Percentiles rank a stretch among this genome's conserved stretches.
phyloP scores from a whole-genome alignment of 2,113 vertebrate genomes.

The Vombatus ursinus region DNA sequence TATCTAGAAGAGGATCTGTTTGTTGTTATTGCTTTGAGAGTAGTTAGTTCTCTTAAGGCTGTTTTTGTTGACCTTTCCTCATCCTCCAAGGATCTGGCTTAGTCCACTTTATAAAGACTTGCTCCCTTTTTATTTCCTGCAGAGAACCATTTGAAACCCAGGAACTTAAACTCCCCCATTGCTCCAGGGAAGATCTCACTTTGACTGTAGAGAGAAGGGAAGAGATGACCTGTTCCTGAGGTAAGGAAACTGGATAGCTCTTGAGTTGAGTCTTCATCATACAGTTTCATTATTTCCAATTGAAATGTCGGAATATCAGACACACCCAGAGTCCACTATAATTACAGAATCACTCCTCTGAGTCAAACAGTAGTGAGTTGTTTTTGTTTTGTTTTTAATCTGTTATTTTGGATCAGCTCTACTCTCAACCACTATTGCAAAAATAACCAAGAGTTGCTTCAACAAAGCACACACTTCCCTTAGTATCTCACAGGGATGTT shows the following conservation, averaged over 20 bases:
- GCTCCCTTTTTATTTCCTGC: not conserved
- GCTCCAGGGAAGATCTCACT: conserved; percentile 11
- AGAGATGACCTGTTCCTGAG: not conserved
- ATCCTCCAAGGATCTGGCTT: not conserved
- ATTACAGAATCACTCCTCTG: conserved; percentile 19
- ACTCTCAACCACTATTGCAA: not conserved
- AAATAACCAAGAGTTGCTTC: not conserved
- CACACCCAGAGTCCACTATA: not conserved
- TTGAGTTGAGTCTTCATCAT: not conserved
- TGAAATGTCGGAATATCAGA: conserved; percentile 11
- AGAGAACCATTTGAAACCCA: not conserved
- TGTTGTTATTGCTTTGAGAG: not conserved
- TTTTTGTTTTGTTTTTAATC: conserved; percentile 3
- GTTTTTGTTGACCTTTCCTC: not conserved
- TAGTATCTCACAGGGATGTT: not conserved
- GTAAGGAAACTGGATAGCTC: not conserved
- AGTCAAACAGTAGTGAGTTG: conserved; percentile 14
- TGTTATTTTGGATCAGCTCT: not conserved
- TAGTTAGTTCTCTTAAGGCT: not conserved
- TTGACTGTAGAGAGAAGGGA: not conserved
- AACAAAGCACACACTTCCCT: not conserved
- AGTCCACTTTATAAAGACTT: conserved; percentile 33
- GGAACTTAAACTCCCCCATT: not conserved
- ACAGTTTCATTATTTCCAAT: conserved; percentile 19
- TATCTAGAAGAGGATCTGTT: not conserved